Evolutionary conservation across 2,888 invertebrate species (phyloP).

Genomic region (Hololepta plana): DNA sequence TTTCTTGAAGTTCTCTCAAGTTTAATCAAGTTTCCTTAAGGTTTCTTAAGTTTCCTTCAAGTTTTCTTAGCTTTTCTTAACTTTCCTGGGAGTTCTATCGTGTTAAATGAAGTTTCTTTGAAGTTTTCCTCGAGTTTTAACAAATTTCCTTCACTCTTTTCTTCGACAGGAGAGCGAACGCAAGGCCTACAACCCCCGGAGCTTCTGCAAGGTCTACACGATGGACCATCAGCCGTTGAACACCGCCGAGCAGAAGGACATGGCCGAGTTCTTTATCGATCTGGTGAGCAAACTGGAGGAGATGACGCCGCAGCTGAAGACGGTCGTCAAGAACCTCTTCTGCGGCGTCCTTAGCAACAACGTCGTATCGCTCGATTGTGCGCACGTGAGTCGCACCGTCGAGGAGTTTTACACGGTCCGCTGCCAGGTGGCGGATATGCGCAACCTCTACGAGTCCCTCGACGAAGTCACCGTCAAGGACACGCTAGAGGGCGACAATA

Average conservation of each 20-base stretch:
- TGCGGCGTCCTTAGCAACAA: slow-evolving; percentile 91
- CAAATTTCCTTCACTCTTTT: too few relatives aligned
- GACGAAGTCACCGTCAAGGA: slow-evolving; percentile 97
- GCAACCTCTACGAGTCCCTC: slow-evolving; percentile 83
- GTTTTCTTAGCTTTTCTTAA: too few relatives aligned
- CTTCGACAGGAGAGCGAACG: slow-evolving; percentile 83
- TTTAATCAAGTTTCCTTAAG: too few relatives aligned
- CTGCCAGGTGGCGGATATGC: slow-evolving; percentile 93
- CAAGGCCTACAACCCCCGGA: slow-evolving; percentile 87
- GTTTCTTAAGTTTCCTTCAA: too few relatives aligned
- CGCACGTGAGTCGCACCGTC: slow-evolving; percentile 82
- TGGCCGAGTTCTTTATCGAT: slow-evolving; percentile 97
- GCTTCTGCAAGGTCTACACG: slow-evolving; percentile 89
- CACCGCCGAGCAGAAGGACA: slow-evolving; percentile 93
- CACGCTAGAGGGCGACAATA: slow-evolving; percentile 90
- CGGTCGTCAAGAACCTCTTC: slow-evolving; percentile 75
- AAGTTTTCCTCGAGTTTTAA: too few relatives aligned
- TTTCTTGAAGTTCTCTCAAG: too few relatives aligned
- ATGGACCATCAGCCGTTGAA: slow-evolving; percentile 95
- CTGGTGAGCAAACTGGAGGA: slow-evolving; percentile 90
- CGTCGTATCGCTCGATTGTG: slow-evolving; percentile 88
- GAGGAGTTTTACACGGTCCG: slow-evolving; percentile 95
- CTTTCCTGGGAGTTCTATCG: too few relatives aligned
- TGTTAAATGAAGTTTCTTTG: too few relatives aligned
- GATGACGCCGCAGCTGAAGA: slow-evolving; percentile 82